These are phyloP conservation scores for Phalera bucephala DNA, from an alignment of 2,888 invertebrate species.

Conservation along the genomic window DNA sequence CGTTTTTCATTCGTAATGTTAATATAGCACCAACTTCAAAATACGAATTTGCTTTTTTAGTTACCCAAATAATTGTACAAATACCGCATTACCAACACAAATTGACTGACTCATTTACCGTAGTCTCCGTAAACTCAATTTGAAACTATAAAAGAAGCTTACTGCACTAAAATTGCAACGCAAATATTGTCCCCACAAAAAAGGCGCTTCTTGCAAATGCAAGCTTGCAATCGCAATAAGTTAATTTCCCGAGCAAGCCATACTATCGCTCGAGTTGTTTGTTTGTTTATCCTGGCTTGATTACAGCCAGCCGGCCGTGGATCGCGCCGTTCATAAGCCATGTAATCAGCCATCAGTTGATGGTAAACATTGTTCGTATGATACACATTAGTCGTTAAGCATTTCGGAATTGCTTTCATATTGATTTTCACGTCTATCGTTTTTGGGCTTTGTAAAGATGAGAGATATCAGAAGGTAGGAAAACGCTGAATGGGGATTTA, in stretches of 20 bases:
- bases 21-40: too few species aligned
- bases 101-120: too few species aligned
- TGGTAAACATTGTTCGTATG: constrained; percentile 42
- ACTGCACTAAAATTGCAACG: too few species aligned
- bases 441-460: constrained; percentile 8
- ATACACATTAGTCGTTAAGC: constrained; percentile 39
- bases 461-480: neutral
- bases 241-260: constrained; percentile 24
- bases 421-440: constrained; percentile 26
- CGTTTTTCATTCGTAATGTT: too few species aligned
- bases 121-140: too few species aligned
- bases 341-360: constrained; percentile 36
- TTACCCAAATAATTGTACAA: too few species aligned
- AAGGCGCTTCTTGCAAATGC: constrained; percentile 8
- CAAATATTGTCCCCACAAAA: constrained; percentile 3
- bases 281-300: constrained; percentile 35
- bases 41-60: too few species aligned
- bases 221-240: constrained; percentile 20
- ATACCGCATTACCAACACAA: too few species aligned
- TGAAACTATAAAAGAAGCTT: too few species aligned
- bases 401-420: constrained; percentile 34
- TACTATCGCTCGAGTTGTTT: constrained; percentile 12
- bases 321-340: constrained; percentile 23
- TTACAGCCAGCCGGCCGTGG: constrained; percentile 23
- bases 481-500: too few species aligned